phyloP scores from a whole-genome alignment of 2,113 vertebrate species.

The Atractosteus spatula region DNA sequence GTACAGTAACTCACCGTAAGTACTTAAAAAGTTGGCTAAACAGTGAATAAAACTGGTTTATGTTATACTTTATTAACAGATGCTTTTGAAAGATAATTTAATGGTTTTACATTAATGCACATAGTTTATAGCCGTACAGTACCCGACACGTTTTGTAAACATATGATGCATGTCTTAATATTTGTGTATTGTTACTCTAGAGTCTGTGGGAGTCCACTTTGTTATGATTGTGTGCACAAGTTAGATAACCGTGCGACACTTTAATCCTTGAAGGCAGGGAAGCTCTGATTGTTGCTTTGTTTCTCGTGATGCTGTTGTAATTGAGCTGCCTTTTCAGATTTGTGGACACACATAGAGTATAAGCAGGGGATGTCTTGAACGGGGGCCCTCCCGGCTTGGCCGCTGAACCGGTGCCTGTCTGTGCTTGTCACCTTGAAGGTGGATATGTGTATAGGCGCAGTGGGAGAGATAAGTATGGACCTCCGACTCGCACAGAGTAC shows the following conservation, averaged over 20 bases:
- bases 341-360: slow-evolving; percentile 32
- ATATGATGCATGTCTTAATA: too few species aligned
- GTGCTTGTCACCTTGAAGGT: slow-evolving; percentile 82
- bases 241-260: too few species aligned
- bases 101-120: too few species aligned
- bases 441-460: slow-evolving; percentile 91
- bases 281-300: too few species aligned
- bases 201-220: too few species aligned
- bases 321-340: neutral
- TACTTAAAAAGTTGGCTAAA: slow-evolving; percentile 44
- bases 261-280: too few species aligned
- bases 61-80: slow-evolving; percentile 1
- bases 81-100: too few species aligned
- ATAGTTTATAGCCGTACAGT: too few species aligned
- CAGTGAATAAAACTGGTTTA: slow-evolving; percentile 27
- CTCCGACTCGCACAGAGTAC: slow-evolving; percentile 93
- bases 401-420: slow-evolving; percentile 62
- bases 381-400: slow-evolving; percentile 25
- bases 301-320: too few species aligned
- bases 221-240: too few species aligned
- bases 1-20: slow-evolving; percentile 77
- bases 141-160: too few species aligned
- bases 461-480: slow-evolving; percentile 90
- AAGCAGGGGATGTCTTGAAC: slow-evolving; percentile 29
- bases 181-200: too few species aligned